These are phyloP conservation scores for Coregonus suidteri DNA, from an alignment of 2,797 vertebrate genomes.

Conservation along the genomic window DNA sequence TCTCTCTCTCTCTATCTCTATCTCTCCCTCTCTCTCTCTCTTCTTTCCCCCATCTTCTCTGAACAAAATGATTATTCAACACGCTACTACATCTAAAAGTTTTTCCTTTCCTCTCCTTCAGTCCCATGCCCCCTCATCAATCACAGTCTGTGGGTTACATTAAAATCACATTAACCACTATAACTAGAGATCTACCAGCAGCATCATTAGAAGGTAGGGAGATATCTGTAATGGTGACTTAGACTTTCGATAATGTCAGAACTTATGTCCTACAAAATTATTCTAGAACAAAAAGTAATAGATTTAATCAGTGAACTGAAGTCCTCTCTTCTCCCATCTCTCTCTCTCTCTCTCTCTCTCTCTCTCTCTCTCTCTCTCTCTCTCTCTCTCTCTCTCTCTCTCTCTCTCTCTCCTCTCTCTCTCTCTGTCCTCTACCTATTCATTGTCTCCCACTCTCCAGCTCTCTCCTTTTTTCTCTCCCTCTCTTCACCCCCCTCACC, in stretches of 20 bases:
- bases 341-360: neutral
- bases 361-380: neutral
- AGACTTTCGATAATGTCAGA: neutral
- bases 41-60: neutral
- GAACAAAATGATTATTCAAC: neutral
- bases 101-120: neutral
- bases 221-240: neutral
- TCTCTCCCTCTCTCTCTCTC: neutral
- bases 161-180: conserved; percentile 6
- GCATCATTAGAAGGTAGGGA: neutral
- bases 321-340: too few species aligned
- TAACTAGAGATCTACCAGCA: neutral
- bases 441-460: neutral
- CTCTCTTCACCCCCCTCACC: conserved; percentile 6
- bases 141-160: neutral
- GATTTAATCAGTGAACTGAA: neutral
- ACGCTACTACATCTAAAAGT: neutral
- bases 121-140: neutral
- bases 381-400: neutral
- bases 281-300: neutral
- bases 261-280: neutral
- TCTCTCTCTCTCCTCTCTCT: neutral
- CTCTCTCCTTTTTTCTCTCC: too few species aligned
- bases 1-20: neutral
- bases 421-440: neutral